Percentiles rank a stretch among this genome's conserved stretches.
These are phyloP conservation scores for Myiozetetes cayanensis DNA, from an alignment of 2,113 vertebrate species.

Conservation along the genomic window DNA sequence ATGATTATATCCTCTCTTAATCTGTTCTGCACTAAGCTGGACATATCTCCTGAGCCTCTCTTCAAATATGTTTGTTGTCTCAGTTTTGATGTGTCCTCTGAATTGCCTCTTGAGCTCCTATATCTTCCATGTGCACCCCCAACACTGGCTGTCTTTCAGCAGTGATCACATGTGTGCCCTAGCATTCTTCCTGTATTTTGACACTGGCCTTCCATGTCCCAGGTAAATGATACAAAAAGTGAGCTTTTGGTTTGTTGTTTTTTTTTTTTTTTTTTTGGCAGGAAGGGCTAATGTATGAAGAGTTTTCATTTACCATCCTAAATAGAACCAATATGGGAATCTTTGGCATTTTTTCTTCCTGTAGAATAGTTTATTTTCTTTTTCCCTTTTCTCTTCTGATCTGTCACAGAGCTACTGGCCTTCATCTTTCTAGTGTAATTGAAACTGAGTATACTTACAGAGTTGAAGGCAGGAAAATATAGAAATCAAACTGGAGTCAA, in stretches of 20 bases:
- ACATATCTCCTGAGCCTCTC: background rate
- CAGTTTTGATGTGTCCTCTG: background rate
- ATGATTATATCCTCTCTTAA: background rate
- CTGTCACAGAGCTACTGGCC: background rate
- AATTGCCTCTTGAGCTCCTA: background rate
- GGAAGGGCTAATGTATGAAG: background rate
- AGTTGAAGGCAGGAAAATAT: background rate
- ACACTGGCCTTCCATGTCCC: background rate
- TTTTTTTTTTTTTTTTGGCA: background rate
- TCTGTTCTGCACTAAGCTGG: background rate
- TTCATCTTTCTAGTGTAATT: background rate
- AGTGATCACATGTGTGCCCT: background rate
- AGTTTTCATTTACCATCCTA: background rate
- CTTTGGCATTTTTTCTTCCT: background rate
- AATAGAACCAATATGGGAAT: background rate
- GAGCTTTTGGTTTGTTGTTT: background rate
- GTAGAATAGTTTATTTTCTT: background rate
- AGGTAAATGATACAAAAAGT: background rate
- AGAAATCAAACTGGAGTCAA: background rate
- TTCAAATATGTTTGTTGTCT: background rate
- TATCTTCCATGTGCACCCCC: background rate
- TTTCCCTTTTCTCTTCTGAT: background rate
- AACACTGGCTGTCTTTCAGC: background rate
- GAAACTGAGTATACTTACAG: background rate
- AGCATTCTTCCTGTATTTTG: background rate